Percentiles rank a stretch among this genome's conserved stretches.
Conservation (phyloP, 1,140 invertebrate genomes). For the Zaprionus kolodkinae region DNA sequence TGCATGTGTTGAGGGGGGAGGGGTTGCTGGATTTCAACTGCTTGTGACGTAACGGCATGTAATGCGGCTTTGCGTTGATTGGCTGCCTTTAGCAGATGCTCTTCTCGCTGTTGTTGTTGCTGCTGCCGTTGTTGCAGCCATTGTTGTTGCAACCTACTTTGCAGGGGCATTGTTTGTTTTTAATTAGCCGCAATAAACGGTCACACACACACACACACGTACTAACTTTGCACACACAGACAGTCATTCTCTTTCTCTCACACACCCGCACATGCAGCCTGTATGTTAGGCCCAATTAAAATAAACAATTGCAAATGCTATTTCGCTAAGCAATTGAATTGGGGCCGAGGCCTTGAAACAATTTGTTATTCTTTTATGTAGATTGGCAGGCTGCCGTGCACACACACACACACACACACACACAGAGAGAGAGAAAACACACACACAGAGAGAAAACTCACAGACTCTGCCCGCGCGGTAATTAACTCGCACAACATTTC, state of each 20-base stretch:
- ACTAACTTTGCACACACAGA: not conserved
- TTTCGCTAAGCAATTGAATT: conserved; percentile 80
- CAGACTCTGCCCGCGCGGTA: conserved; percentile 36
- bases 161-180: conserved; percentile 76
- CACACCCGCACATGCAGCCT: conserved; percentile 23
- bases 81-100: conserved; percentile 40
- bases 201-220: conserved; percentile 51
- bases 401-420: not conserved
- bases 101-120: conserved; percentile 51
- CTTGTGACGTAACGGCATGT: conserved; percentile 20
- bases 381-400: conserved; percentile 12
- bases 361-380: conserved; percentile 65
- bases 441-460: not conserved
- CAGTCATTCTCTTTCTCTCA: not conserved
- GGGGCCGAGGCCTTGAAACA: conserved; percentile 73
- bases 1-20: too few relatives aligned
- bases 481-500: conserved; percentile 78
- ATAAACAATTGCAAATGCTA: conserved; percentile 80
- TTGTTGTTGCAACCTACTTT: conserved; percentile 76
- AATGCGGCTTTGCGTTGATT: conserved; percentile 37
- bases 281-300: conserved; percentile 64
- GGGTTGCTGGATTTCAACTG: conserved; percentile 52
- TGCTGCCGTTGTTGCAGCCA: conserved; percentile 57
- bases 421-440: not conserved
- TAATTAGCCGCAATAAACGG: conserved; percentile 82